A percentile compares a stretch with the other conserved stretches of the same genome.
Evolutionary conservation across 92 coral and sea anemone genomes (phyloP).

Genomic region (Palythoa grandis): DNA sequence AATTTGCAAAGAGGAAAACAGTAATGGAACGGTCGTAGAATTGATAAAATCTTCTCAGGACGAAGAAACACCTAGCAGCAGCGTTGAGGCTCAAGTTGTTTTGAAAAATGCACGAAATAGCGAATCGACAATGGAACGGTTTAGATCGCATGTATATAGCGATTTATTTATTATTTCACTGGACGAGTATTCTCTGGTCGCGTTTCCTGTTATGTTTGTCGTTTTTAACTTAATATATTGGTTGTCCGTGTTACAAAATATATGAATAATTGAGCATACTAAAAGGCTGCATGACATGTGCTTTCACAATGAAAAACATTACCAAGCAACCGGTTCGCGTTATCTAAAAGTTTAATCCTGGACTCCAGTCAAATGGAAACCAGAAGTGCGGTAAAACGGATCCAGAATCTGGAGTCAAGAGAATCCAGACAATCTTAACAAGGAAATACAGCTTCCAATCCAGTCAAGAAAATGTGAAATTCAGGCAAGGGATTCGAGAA

Average conservation of each 20-base stretch:
- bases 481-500: too few relatives aligned
- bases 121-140: constrained; percentile 23
- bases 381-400: too few relatives aligned
- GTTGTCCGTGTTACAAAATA: constrained; percentile 50
- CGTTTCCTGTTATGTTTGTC: constrained; percentile 80
- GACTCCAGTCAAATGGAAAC: too few relatives aligned
- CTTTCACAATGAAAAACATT: neutral
- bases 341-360: too few relatives aligned
- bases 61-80: constrained; percentile 17
- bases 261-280: neutral
- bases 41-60: constrained; percentile 32
- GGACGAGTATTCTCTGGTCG: constrained; percentile 78
- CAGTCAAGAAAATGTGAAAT: too few relatives aligned
- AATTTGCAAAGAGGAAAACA: constrained; percentile 46
- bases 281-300: neutral
- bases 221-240: constrained; percentile 80
- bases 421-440: too few relatives aligned
- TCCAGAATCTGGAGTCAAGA: too few relatives aligned
- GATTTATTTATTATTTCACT: constrained; percentile 70
- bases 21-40: constrained; percentile 47
- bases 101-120: constrained; percentile 6
- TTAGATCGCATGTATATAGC: constrained; percentile 49
- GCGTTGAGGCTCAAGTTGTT: constrained; percentile 32
- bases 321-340: neutral
- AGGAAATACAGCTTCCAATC: too few relatives aligned